These are phyloP conservation scores for Drosophila helvetica DNA, from an alignment of 2,888 invertebrate species.

Conservation along the genomic window DNA sequence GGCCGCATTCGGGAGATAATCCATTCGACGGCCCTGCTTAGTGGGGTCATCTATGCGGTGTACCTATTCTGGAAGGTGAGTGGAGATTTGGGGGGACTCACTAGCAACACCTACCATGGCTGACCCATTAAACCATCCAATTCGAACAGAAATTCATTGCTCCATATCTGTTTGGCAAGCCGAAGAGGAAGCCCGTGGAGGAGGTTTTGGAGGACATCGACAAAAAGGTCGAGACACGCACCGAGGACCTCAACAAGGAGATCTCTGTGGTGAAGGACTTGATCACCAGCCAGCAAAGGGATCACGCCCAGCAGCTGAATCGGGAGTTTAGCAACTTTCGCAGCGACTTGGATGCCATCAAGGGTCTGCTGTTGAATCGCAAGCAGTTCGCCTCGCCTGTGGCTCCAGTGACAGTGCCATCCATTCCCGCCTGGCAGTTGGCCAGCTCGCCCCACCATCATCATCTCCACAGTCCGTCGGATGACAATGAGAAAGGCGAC, in stretches of 20 bases:
- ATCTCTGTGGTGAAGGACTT: constrained; percentile 88
- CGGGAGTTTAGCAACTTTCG: constrained; percentile 88
- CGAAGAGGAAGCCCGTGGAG: constrained; percentile 87
- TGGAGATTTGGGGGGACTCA: not conserved
- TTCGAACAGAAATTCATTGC: constrained; percentile 86
- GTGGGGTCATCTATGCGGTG: constrained; percentile 90
- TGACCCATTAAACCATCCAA: not conserved
- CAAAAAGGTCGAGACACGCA: constrained; percentile 86
- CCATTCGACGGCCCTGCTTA: constrained; percentile 89
- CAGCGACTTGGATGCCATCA: constrained; percentile 89
- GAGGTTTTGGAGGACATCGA: constrained; percentile 89
- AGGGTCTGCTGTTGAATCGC: constrained; percentile 89
- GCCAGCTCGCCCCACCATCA: constrained; percentile 80
- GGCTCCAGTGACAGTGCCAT: constrained; percentile 86
- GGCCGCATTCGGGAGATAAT: constrained; percentile 88
- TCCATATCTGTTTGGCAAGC: constrained; percentile 88
- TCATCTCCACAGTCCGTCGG: constrained; percentile 83
- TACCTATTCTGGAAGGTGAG: constrained; percentile 92
- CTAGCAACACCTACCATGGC: not conserved
- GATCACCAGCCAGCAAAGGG: constrained; percentile 85
- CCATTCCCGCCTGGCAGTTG: constrained; percentile 93
- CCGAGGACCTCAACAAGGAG: constrained; percentile 87
- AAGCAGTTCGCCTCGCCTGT: constrained; percentile 91
- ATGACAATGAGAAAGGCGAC: constrained; percentile 85
- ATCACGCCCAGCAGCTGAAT: constrained; percentile 84